Conservation (phyloP, 2,113 vertebrate genomes). For the Poecilia latipinna region DNA sequence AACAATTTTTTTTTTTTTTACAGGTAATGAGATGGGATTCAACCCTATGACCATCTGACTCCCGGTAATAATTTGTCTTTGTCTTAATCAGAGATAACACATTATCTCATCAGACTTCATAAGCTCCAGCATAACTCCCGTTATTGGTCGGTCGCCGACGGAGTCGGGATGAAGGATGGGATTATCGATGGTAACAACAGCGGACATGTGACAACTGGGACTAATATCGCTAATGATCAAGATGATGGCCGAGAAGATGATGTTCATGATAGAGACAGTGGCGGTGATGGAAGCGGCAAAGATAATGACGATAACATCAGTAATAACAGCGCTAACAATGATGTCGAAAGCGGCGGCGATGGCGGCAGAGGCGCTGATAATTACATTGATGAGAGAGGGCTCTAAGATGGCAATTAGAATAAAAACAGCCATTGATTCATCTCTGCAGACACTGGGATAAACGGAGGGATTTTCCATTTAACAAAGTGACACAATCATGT, state of each 20-base stretch:
- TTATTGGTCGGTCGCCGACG: slow-evolving; percentile 43
- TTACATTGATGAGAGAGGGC: slow-evolving; percentile 62
- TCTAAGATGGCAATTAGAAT: slow-evolving; percentile 66
- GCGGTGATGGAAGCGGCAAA: slow-evolving; percentile 40
- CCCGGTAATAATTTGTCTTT: slow-evolving; percentile 52
- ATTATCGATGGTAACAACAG: slow-evolving; percentile 53
- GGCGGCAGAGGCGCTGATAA: slow-evolving; percentile 57
- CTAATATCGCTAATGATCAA: slow-evolving; percentile 63
- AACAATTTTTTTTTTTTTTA: slow-evolving; percentile 49
- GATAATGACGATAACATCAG: slow-evolving; percentile 56
- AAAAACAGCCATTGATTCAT: slow-evolving; percentile 72
- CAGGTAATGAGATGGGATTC: slow-evolving; percentile 52
- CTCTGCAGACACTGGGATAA: slow-evolving; percentile 57
- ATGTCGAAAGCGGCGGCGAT: slow-evolving; percentile 54
- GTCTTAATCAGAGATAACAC: slow-evolving; percentile 54
- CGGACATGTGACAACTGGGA: slow-evolving; percentile 39
- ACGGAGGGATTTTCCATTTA: slow-evolving; percentile 58
- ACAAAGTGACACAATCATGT: slow-evolving; percentile 71
- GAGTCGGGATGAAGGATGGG: slow-evolving; percentile 45
- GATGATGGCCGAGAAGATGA: slow-evolving; percentile 49
- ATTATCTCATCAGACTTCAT: slow-evolving; percentile 56
- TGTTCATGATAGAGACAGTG: slow-evolving; percentile 13
- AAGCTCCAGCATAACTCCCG: slow-evolving; percentile 37
- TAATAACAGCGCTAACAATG: slow-evolving; percentile 55
- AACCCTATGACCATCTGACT: slow-evolving; percentile 46